phyloP scores from a whole-genome alignment of 2,797 vertebrate genomes.

The Oreonectes daqikongensis region DNA sequence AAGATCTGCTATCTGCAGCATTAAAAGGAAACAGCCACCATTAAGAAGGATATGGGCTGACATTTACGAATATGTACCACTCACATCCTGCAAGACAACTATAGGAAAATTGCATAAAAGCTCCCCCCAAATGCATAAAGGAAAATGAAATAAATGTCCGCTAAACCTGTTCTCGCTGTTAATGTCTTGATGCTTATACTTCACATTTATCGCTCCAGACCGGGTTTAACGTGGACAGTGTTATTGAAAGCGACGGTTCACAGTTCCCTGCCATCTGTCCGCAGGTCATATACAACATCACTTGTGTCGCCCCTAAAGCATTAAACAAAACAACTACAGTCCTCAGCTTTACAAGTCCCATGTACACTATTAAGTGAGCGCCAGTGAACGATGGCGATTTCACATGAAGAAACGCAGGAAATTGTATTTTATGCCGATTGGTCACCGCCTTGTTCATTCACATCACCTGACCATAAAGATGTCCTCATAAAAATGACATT shows the following conservation, averaged over 20 bases:
- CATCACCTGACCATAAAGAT: neutral
- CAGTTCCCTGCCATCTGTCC: slow-evolving; percentile 12
- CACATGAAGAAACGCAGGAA: neutral
- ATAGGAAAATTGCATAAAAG: too few relatives aligned
- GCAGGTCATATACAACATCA: slow-evolving; percentile 32
- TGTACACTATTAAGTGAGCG: slow-evolving; percentile 27
- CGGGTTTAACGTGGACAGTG: slow-evolving; percentile 1
- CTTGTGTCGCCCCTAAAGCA: slow-evolving; percentile 32
- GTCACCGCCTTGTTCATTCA: slow-evolving; percentile 31
- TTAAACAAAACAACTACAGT: slow-evolving; percentile 41
- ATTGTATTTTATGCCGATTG: slow-evolving; percentile 21
- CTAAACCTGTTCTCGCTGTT: slow-evolving; percentile 21
- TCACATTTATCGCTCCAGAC: slow-evolving; percentile 16
- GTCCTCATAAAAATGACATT: too few relatives aligned
- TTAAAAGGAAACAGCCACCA: slow-evolving; percentile 15
- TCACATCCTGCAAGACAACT: too few relatives aligned
- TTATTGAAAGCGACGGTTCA: slow-evolving; percentile 32
- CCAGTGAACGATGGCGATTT: neutral
- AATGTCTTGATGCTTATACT: slow-evolving; percentile 8
- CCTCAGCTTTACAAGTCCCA: slow-evolving; percentile 50
- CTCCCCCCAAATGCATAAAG: too few relatives aligned
- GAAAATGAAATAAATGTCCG: too few relatives aligned
- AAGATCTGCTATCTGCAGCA: neutral
- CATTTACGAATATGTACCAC: slow-evolving; percentile 1
- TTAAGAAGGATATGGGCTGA: slow-evolving; percentile 22